A percentile compares a stretch with the other conserved stretches of the same genome.
Conservation (phyloP, 2,888 invertebrate species). For the Neocrepidodera transversa region DNA sequence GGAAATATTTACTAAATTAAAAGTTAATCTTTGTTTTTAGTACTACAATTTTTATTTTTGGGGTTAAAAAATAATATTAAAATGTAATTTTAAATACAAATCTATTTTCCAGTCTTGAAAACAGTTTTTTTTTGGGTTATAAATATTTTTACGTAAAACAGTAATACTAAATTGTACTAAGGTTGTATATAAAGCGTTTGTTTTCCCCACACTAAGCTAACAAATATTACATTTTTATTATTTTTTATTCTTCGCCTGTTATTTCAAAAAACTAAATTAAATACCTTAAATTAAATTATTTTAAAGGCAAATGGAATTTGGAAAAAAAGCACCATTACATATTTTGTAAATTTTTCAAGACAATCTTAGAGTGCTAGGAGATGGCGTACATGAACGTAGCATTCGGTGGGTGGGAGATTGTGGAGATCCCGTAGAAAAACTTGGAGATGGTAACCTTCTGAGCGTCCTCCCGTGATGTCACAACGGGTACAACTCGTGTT, state of each 20-base stretch:
- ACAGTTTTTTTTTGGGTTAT: neutral
- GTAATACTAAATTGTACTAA: slow-evolving; percentile 5
- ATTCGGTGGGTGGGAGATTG: slow-evolving; percentile 50
- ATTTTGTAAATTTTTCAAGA: slow-evolving; percentile 37
- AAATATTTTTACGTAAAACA: neutral
- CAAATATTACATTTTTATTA: neutral
- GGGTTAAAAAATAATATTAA: too few relatives aligned
- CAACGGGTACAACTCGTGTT: slow-evolving; percentile 73
- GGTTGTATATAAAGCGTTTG: slow-evolving; percentile 26
- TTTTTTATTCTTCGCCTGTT: slow-evolving; percentile 3
- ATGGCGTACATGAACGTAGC: slow-evolving; percentile 55
- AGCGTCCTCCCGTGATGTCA: slow-evolving; percentile 66
- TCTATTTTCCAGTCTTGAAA: neutral
- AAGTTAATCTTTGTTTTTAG: too few relatives aligned
- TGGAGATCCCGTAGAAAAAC: slow-evolving; percentile 41
- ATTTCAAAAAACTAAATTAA: neutral
- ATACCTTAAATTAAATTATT: too few relatives aligned
- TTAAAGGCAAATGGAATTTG: too few relatives aligned
- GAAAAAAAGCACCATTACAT: neutral
- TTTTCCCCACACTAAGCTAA: slow-evolving; percentile 24
- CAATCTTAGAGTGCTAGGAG: slow-evolving; percentile 54
- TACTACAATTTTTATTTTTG: too few relatives aligned
- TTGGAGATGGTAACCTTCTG: slow-evolving; percentile 46
- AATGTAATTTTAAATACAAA: too few relatives aligned
- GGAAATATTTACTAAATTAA: neutral